Conservation (phyloP, 1,140 invertebrate species). For the Hyphantria cunea region DNA sequence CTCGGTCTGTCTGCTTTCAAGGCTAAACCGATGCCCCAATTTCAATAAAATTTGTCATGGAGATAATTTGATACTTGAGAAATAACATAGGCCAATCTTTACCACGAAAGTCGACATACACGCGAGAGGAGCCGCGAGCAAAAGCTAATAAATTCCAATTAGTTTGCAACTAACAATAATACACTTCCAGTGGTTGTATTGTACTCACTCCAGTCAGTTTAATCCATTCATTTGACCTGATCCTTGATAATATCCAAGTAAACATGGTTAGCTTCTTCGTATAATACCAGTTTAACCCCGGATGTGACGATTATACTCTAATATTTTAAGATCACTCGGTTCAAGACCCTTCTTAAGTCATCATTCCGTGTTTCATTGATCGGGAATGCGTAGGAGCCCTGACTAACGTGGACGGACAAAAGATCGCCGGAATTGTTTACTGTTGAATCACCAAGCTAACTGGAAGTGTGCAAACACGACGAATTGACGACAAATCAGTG, state of each 20-base stretch:
- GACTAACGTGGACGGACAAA: slow-evolving; percentile 27
- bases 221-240: no score
- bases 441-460: slow-evolving; percentile 27
- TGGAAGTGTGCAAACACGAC: slow-evolving; percentile 21
- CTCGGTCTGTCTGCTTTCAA: no score
- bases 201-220: no score
- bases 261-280: slow-evolving; percentile 8
- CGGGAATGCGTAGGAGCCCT: slow-evolving; percentile 29
- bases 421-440: slow-evolving; percentile 22
- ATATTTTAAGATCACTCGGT: slow-evolving; percentile 9
- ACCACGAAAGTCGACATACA: no score
- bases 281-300: slow-evolving; percentile 25
- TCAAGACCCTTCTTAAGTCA: slow-evolving; percentile 7
- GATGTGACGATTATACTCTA: slow-evolving; percentile 20
- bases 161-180: no score
- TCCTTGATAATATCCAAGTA: slow-evolving; percentile 8
- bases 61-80: no score
- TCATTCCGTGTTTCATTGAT: slow-evolving; percentile 29
- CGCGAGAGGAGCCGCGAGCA: no score
- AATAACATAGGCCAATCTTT: no score
- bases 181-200: no score
- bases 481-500: slow-evolving; percentile 6
- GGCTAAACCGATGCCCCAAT: no score
- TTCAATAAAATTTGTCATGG: no score
- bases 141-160: no score